These are phyloP conservation scores for Chionoecetes opilio DNA, from an alignment of 1,140 invertebrate species.

Conservation along the genomic window DNA sequence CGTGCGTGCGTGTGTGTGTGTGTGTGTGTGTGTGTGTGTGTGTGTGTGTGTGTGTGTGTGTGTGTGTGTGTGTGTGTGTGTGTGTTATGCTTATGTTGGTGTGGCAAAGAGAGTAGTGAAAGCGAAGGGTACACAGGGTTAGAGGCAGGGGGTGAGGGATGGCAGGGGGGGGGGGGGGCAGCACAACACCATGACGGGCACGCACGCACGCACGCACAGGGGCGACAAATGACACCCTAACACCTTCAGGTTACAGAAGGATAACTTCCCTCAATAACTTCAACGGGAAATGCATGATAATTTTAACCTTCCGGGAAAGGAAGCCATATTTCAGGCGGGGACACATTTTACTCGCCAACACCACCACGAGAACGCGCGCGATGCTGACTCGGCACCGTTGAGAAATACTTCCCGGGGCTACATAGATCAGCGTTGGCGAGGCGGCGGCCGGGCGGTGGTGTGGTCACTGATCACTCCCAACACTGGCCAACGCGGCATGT, in stretches of 20 bases:
- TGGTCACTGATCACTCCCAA: not conserved
- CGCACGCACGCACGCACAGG: not conserved
- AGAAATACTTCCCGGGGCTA: constrained; percentile 2
- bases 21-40: too few species aligned
- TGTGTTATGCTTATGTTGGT: too few species aligned
- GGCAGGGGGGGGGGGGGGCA: not conserved
- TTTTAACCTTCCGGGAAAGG: constrained; percentile 5
- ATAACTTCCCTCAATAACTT: constrained; percentile 20
- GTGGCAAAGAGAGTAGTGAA: too few species aligned
- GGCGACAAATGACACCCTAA: constrained; percentile 2
- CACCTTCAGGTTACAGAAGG: not conserved
- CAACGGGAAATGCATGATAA: constrained; percentile 29
- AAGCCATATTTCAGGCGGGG: constrained; percentile 17
- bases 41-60: too few species aligned
- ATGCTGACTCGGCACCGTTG: not conserved
- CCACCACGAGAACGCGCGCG: not conserved
- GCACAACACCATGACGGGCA: not conserved
- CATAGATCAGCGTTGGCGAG: not conserved
- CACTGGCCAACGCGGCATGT: not conserved
- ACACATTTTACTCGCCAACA: constrained; percentile 7
- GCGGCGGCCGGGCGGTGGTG: not conserved
- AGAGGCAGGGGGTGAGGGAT: not conserved
- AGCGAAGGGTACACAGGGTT: too few species aligned
- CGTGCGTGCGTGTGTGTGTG: too few species aligned
- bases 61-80: not conserved